Base-by-base conservation (phyloP, 2,888 invertebrate species). In the Chaetogeoica ovagalla region DNA sequence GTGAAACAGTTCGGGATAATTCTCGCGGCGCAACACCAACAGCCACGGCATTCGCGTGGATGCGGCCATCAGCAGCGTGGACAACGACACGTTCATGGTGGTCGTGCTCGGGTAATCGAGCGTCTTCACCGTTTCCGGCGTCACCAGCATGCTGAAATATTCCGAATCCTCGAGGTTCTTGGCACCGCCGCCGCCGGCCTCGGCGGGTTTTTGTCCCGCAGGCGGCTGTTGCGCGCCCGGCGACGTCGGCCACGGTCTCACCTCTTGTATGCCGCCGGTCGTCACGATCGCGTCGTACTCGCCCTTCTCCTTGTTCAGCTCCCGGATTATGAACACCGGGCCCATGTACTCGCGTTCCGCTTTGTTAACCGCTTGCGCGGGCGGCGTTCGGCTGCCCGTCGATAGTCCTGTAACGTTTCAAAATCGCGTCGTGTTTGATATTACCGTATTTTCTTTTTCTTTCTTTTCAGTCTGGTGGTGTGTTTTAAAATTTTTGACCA, bases 51-150 rank as follows among this genome's bases (percentile, higher is more conserved):
- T 82, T 13, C 66, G 15, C 0, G 72, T 37, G 0, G 82, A 75
- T 1, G 72, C 63, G 43, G 74, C 82, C 13, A 86, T 85, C 85
- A 88, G 85, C 83, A 86, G 82, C 62, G 81, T 68, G 19, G 81
- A 17, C 63, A 90, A 90, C 85, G 90, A 90, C 86, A 90, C 87
- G 86, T 90, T 90, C 85, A 90, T 90, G 21, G n/a, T 39, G 15
- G 69, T 39, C 52, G 59, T 43, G 48, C 71, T 77, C 17, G 82
- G 79, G 55, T 82, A 62, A 68, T 82, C 72, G 39, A 82, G 68
- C 39, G 23, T 55, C 52, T 70, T 62, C 37, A 82, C 82, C 43
- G 82, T 82, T 17, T 82, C 82, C 17, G 82, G 82, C 48, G 82
- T 82, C 59, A 82, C 74, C 65, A 79, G 60, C 60, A 82, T 82